Base-by-base conservation (phyloP, 2,888 invertebrate species). In the Ryuthela nishihirai region DNA sequence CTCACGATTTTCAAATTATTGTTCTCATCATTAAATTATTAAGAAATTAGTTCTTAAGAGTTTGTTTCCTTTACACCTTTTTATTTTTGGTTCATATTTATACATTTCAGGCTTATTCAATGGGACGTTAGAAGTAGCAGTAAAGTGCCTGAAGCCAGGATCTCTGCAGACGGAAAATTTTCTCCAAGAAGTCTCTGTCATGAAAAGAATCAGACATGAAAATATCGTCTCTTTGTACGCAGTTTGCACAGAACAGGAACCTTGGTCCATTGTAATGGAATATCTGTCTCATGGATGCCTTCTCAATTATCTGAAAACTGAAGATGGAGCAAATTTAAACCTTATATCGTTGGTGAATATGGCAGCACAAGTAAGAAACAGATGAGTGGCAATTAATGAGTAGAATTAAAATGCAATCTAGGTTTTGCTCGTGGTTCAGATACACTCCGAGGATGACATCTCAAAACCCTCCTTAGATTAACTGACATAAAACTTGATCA, bases 181-280 rank as follows among this genome's bases (percentile, higher is more conserved):
- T 80, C 81, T 98, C 1, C 88, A 94, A 76, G 98, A 99, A 76
- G 98, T 98, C 4, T 87, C 88, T 66, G 97, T 99, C 65, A 99
- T 99, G 98, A 98, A 99, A 73, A 91, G 93, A 75, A 92, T 97
- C 78, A 83, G 93, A 45, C 99, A 99, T 77, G 88, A 93, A 74
- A 86, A 93, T 65, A 80, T 95, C 36, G 92, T 95, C 15, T 88
- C 90, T 4, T 78, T 95, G 24, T 94, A 91, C 74, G 94, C 93
- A 0, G 93, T 95, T n/a, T 94, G 94, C 73, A 89, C 92, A 0
- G 83, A 84, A 67, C 88, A 90, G 70, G 93, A 94, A 70, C 94
- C 94, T 2, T 89, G 95, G 47, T 92, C 90, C 74, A 95, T 95
- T 68, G 87, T 94, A 47, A 82, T 81, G 0, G 94, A 95, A 73